Conservation (phyloP, 2,797 vertebrate species). For the Gymnopithys bicolor region DNA sequence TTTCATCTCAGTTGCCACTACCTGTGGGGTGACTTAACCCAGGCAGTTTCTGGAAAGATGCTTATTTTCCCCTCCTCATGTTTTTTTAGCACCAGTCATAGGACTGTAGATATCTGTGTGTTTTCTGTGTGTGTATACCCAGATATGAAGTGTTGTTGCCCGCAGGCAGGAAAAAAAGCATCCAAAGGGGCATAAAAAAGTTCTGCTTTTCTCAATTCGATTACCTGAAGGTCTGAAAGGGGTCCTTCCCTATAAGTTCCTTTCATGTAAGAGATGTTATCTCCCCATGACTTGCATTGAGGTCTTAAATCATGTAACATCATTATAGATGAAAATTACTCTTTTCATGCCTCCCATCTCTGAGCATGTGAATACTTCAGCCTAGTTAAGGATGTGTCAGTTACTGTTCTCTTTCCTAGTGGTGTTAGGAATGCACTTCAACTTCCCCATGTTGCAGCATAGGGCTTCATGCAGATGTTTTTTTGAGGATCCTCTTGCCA, state of each 20-base stretch:
- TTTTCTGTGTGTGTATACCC: neutral
- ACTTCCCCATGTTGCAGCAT: neutral
- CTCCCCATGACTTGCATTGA: neutral
- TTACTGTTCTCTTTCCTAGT: neutral
- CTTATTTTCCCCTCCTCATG: rapidly evolving
- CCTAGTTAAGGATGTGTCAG: neutral
- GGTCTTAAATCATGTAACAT: neutral
- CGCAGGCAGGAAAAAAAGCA: neutral
- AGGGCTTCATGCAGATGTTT: neutral
- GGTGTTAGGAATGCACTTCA: neutral
- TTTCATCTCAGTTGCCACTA: neutral
- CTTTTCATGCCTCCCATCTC: neutral
- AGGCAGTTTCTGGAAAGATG: neutral
- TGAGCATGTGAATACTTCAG: neutral
- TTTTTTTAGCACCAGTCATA: neutral
- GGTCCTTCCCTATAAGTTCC: neutral
- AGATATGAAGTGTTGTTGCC: neutral
- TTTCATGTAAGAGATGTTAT: neutral
- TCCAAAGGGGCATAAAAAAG: neutral
- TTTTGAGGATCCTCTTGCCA: neutral
- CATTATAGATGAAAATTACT: neutral
- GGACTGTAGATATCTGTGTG: neutral
- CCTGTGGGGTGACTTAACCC: neutral
- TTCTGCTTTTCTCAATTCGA: neutral
- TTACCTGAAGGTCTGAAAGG: neutral